Evolutionary conservation across 2,113 vertebrate species (phyloP).

Genomic region (Pollachius pollachius): DNA sequence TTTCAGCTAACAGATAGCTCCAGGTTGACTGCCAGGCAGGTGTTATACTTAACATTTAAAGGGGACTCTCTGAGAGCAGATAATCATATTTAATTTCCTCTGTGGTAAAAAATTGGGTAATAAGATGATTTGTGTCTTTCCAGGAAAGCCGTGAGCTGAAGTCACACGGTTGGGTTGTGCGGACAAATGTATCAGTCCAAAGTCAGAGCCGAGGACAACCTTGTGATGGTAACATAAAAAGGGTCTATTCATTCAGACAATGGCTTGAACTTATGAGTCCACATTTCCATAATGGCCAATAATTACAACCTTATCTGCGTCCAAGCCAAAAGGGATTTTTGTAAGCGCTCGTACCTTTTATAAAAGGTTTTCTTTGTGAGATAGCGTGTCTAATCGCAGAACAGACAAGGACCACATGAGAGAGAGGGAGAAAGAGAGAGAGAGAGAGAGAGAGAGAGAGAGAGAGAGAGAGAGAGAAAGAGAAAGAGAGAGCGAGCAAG

Average conservation of each 20-base stretch:
- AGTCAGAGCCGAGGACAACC: too few relatives aligned
- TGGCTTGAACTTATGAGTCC: conserved; percentile 39
- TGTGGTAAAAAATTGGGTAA: too few relatives aligned
- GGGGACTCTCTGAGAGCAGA: too few relatives aligned
- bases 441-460: conserved; percentile 50
- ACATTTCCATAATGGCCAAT: conserved; percentile 64
- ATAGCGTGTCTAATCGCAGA: conserved; percentile 54
- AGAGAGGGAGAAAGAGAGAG: conserved; percentile 10
- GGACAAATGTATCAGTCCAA: too few relatives aligned
- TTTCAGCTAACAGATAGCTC: too few relatives aligned
- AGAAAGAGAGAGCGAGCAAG: neutral
- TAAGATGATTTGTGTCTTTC: too few relatives aligned
- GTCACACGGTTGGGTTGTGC: too few relatives aligned
- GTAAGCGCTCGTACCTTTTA: conserved; percentile 46
- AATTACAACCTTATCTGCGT: conserved; percentile 59
- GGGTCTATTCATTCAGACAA: conserved; percentile 28
- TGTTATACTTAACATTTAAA: too few relatives aligned
- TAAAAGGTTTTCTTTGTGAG: conserved; percentile 43
- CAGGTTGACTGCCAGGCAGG: too few relatives aligned
- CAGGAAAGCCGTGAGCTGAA: too few relatives aligned
- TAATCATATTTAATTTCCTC: too few relatives aligned
- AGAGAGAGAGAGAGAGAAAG: conserved; percentile 50
- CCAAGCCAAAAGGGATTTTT: conserved; percentile 48
- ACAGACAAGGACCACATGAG: conserved; percentile 56
- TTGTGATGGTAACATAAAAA: too few relatives aligned